Conservation (phyloP, 2,888 invertebrate genomes). For the Apeira syringaria region DNA sequence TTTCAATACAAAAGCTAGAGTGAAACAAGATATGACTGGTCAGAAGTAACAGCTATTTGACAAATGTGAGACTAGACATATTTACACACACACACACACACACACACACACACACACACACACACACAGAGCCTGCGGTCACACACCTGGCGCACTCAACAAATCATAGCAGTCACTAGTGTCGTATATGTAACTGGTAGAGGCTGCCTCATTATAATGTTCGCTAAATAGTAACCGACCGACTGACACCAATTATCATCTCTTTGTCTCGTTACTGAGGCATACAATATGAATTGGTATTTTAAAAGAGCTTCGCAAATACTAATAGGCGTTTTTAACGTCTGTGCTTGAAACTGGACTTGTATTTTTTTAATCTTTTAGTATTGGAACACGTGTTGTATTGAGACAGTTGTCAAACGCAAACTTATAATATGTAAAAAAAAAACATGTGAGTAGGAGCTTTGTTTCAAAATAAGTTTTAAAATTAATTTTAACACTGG, state of each 20-base stretch:
- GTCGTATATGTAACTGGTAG: slow-evolving; percentile 26
- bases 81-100: slow-evolving; percentile 37
- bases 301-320: no score
- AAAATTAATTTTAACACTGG: no score
- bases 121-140: slow-evolving; percentile 37
- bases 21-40: slow-evolving; percentile 31
- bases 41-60: slow-evolving; percentile 51
- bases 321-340: no score
- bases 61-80: slow-evolving; percentile 54
- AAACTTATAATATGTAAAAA: no score
- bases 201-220: slow-evolving; percentile 25
- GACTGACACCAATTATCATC: slow-evolving; percentile 28
- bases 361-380: no score
- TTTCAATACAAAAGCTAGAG: slow-evolving; percentile 31
- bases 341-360: no score
- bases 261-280: slow-evolving; percentile 31
- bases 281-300: no score
- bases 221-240: slow-evolving; percentile 31
- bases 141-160: slow-evolving; percentile 47
- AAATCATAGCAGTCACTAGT: slow-evolving; percentile 37
- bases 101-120: slow-evolving; percentile 49
- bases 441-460: no score
- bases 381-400: no score
- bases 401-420: no score
- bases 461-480: no score